phyloP scores from a whole-genome alignment of 2,888 invertebrate genomes.

The Brassicogethes aeneus region DNA sequence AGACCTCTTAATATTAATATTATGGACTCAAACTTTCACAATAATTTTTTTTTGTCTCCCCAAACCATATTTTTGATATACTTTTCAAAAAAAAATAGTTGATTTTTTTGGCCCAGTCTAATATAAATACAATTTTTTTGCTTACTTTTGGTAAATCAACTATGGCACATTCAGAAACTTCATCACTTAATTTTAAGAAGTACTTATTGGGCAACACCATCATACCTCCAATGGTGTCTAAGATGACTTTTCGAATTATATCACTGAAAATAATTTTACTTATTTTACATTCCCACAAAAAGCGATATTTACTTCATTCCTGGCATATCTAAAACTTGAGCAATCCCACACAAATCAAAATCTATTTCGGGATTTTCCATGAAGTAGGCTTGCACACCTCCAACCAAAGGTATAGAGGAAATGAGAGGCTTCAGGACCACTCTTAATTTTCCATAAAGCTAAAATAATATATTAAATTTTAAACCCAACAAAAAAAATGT shows the following conservation, averaged over 20 bases:
- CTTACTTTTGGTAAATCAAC: slow-evolving; percentile 16
- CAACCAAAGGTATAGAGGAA: slow-evolving; percentile 81
- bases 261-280: slow-evolving; percentile 58
- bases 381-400: slow-evolving; percentile 94
- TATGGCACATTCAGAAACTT: slow-evolving; percentile 59
- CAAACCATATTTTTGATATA: too few relatives aligned
- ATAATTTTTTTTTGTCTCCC: too few relatives aligned
- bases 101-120: too few relatives aligned
- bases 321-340: slow-evolving; percentile 92
- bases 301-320: slow-evolving; percentile 43
- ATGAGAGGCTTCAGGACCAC: slow-evolving; percentile 92
- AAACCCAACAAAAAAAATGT: too few relatives aligned
- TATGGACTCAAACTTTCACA: too few relatives aligned
- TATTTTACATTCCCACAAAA: slow-evolving; percentile 53
- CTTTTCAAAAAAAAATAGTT: too few relatives aligned
- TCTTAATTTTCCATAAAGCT: slow-evolving; percentile 88
- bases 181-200: slow-evolving; percentile 76
- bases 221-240: slow-evolving; percentile 81
- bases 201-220: slow-evolving; percentile 95
- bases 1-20: too few relatives aligned
- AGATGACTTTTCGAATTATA: slow-evolving; percentile 72
- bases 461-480: too few relatives aligned
- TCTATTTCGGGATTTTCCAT: slow-evolving; percentile 92
- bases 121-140: not conserved
- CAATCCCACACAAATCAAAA: slow-evolving; percentile 92